Evolutionary conservation across 2,113 vertebrate genomes (phyloP).

Genomic region (Tringa solitaria): DNA sequence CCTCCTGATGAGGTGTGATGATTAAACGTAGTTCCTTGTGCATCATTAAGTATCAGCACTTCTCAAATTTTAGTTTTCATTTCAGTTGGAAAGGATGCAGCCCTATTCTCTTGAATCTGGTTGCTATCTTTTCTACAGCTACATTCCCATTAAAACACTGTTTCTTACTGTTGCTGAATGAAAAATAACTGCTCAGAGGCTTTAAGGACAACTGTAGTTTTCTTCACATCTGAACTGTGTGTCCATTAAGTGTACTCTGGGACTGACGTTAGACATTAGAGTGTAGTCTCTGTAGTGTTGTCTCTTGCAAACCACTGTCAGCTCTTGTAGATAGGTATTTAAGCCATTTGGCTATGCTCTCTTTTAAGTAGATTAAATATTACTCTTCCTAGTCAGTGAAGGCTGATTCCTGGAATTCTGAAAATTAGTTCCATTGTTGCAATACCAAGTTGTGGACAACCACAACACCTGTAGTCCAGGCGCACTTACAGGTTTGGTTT

Average conservation of each 20-base stretch:
- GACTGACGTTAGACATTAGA: neutral
- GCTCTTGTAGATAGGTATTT: neutral
- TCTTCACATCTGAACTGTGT: neutral
- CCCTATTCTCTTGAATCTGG: neutral
- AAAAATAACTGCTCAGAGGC: neutral
- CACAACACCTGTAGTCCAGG: neutral
- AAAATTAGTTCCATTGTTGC: neutral
- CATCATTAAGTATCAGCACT: too few species aligned
- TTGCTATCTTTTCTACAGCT: neutral
- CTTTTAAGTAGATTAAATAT: neutral
- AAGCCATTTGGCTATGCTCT: fast-evolving
- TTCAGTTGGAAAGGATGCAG: neutral
- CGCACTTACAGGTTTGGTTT: neutral
- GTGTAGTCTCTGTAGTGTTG: neutral
- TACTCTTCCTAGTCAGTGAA: neutral
- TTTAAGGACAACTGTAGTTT: neutral
- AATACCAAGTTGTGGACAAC: fast-evolving
- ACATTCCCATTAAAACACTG: neutral
- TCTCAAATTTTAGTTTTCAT: neutral
- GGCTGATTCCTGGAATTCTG: neutral
- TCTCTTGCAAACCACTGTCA: neutral
- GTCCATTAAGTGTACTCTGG: neutral
- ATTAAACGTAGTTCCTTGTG: neutral
- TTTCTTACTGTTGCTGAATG: neutral
- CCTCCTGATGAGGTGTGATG: neutral